Evolutionary conservation across 2,888 invertebrate genomes (phyloP).

Genomic region (Troglohyphantes excavatus): DNA sequence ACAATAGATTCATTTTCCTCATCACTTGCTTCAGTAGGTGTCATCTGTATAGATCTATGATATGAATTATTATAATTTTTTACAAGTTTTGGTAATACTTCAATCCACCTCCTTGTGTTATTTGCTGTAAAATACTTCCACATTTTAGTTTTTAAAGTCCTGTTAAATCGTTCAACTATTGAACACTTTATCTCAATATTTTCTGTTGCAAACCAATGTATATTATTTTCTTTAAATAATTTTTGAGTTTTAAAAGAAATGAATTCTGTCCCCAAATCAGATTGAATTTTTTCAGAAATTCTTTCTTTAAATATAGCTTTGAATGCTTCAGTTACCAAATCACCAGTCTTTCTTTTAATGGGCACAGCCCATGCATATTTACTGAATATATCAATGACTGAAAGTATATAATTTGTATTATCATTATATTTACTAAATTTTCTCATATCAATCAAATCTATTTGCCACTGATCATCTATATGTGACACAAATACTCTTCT

Average conservation of each 20-base stretch:
- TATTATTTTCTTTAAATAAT: constrained; percentile 29
- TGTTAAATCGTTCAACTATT: constrained; percentile 73
- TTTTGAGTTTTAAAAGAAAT: constrained; percentile 51
- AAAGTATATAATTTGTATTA: constrained; percentile 71
- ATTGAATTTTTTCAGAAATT: constrained; percentile 50
- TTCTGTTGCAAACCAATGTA: constrained; percentile 74
- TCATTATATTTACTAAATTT: not conserved
- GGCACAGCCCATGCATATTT: constrained; percentile 79
- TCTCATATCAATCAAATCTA: not conserved
- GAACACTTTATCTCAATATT: constrained; percentile 66
- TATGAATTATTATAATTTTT: constrained; percentile 31
- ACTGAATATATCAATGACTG: constrained; percentile 78
- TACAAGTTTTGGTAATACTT: not conserved
- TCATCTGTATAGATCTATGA: constrained; percentile 33
- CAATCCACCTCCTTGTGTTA: not conserved
- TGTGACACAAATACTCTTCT: not conserved
- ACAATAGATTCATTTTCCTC: not conserved
- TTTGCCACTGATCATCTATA: constrained; percentile 13
- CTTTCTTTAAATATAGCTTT: constrained; percentile 51
- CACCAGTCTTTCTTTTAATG: constrained; percentile 69
- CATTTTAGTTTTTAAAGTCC: not conserved
- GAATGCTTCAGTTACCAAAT: constrained; percentile 62
- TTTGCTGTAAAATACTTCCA: constrained; percentile 2
- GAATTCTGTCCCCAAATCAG: constrained; percentile 76
- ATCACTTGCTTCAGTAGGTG: constrained; percentile 16